These are phyloP conservation scores for Natrix natrix DNA, from an alignment of 2,797 vertebrate genomes.

Conservation along the genomic window DNA sequence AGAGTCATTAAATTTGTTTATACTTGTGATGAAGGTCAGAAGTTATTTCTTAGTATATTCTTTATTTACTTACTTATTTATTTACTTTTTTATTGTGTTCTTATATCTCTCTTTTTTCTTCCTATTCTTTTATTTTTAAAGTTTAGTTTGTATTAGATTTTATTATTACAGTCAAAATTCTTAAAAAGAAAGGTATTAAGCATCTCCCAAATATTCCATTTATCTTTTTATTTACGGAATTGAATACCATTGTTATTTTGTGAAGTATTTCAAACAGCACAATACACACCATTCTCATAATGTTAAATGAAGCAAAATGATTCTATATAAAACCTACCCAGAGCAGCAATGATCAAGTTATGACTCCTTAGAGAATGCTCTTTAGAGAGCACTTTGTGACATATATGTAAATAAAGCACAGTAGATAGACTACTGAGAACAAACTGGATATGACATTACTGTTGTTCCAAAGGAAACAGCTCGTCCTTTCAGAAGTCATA, in stretches of 20 bases:
- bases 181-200: background rate
- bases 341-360: slow-evolving; percentile 21
- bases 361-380: slow-evolving; percentile 23
- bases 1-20: background rate
- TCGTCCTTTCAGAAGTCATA: slow-evolving; percentile 31
- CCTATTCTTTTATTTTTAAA: background rate
- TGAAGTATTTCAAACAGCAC: slow-evolving; percentile 42
- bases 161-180: background rate
- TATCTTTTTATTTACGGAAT: slow-evolving; percentile 1
- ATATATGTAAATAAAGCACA: slow-evolving; percentile 31
- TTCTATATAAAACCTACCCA: background rate
- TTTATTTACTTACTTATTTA: background rate
- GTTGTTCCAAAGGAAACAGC: slow-evolving; percentile 43
- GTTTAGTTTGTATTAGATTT: background rate
- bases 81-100: background rate
- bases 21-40: background rate
- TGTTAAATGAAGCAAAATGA: slow-evolving; percentile 40
- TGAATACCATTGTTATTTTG: slow-evolving; percentile 38
- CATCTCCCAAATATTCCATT: background rate
- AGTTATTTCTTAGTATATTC: background rate
- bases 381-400: slow-evolving; percentile 32
- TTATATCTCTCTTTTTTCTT: background rate
- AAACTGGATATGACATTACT: slow-evolving; percentile 5
- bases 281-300: slow-evolving; percentile 49
- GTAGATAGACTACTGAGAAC: slow-evolving; percentile 27